Conservation (phyloP, 2,888 invertebrate species). For the Xylota sylvarum region DNA sequence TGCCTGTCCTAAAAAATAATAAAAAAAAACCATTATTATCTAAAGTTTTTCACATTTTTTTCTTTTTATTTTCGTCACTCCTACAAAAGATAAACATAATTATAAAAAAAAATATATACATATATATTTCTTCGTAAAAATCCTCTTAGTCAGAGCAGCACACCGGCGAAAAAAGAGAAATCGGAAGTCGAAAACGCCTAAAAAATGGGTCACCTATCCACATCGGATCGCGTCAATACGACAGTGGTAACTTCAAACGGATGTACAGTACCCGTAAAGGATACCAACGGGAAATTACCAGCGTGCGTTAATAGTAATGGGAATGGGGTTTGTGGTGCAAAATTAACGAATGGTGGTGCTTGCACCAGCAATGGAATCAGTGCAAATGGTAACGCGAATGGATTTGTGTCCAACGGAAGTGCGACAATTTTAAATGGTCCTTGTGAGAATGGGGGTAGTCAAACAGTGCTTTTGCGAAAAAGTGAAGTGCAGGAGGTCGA, state of each 20-base stretch:
- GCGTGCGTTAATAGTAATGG: slow-evolving; percentile 58
- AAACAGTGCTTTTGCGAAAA: slow-evolving; percentile 55
- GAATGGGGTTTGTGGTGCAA: slow-evolving; percentile 55
- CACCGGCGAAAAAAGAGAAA: slow-evolving; percentile 44
- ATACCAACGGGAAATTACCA: slow-evolving; percentile 67
- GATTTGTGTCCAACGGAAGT: slow-evolving; percentile 64
- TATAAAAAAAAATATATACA: slow-evolving; percentile 18
- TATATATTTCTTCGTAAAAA: slow-evolving; percentile 21
- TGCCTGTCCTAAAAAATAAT: slow-evolving; percentile 6
- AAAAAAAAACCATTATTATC: slow-evolving; percentile 33
- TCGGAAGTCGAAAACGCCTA: slow-evolving; percentile 34
- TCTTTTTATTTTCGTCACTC: slow-evolving; percentile 13
- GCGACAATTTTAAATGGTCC: slow-evolving; percentile 52
- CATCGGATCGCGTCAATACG: slow-evolving; percentile 82
- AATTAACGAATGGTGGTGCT: slow-evolving; percentile 64
- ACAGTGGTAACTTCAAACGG: slow-evolving; percentile 74
- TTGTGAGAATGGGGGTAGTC: slow-evolving; percentile 40
- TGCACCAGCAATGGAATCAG: slow-evolving; percentile 65
- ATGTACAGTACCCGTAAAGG: slow-evolving; percentile 59
- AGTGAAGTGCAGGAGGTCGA: slow-evolving; percentile 63
- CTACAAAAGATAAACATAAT: slow-evolving; percentile 6
- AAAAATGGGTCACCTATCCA: slow-evolving; percentile 83
- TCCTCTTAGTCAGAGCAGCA: slow-evolving; percentile 34
- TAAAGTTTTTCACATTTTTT: slow-evolving; percentile 53
- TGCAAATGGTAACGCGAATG: slow-evolving; percentile 59